Evolutionary conservation across 2,797 vertebrate genomes (phyloP), one percentile per base, ranked within the genome.

Genomic region (Acrossocheilus fasciatus): DNA sequence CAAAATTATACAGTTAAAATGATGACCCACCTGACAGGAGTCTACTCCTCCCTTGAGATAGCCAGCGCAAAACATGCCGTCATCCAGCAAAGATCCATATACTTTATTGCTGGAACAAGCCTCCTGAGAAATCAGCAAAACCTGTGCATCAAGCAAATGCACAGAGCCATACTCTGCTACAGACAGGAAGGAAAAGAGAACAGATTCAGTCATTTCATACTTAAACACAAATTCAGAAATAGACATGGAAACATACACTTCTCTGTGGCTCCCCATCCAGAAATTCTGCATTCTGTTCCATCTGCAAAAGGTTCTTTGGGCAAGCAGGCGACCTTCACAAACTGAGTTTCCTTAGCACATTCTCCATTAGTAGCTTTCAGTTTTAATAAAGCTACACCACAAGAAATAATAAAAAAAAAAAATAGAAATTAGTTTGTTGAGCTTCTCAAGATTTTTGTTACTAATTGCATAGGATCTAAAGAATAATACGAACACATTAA

Each of bases 201-300:
- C 17, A 30, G 50, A 36, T 18, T 20, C 17, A 23, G 36, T 75
- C 1, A 4, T 64, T 41, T 43, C 34, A 82, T 15, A 18, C 2
- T 41, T 62, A 6, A 52, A 43, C 34, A 20, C 18, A 26, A 26
- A 36, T 50, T n/a, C 18, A 39, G n/a, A 43, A 66, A 39, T 4
- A 39, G 17, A 79, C 18, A 57, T 57, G 12, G 20, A 15, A 26
- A 59, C 93, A 90, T 92, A 98, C 97, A 95, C 66, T 87, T 84
- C 88, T 97, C 95, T 10, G 97, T 99, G 7, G 74, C 20, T 0
- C 98, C 98, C 98, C 98, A 99, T 88, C 98, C 98, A 88, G 98
- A 96, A 87, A 99, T 97, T 77, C 93, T 95, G 87, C 98, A 99
- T 81, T 96, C 95, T 0, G 90, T 95, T 80, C 96, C 97, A 86